Evolutionary conservation across 2,113 vertebrate genomes (phyloP), one percentile per base, ranked within the genome.

Genomic region (Eleginops maclovinus): DNA sequence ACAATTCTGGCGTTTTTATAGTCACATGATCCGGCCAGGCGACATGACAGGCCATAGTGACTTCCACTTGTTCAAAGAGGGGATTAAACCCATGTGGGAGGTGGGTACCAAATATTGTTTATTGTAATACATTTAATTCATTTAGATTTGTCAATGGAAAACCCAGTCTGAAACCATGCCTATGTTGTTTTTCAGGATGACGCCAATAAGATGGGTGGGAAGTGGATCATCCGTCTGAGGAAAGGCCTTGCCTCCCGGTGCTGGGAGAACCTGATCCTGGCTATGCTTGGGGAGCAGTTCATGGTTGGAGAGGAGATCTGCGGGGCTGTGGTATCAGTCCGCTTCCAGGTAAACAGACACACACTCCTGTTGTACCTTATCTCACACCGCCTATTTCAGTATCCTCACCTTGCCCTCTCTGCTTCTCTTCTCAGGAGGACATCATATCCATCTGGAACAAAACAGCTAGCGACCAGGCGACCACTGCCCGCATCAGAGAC

Each of bases 401-500:
- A 78, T 49, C 26, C 73, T 89, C 64, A 90, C 28, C 64, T 61
- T 65, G 58, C 72, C 51, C 79, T 70, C 16, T 77, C 50, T 36
- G 59, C 66, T 51, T 85, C 24, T 60, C 21, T n/a, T 62, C 2
- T 28, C 81, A 96, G 95, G 95, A 96, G 86, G 95, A 96, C 77
- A 96, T 96, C 1, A 95, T 96, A 60, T 96, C 95, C 58, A 96
- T 96, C 84, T 96, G 95, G 95, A 96, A 96, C 89, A 96, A 96
- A 88, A 96, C 95, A 0, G 95, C 95, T 1, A 94, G 94, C 36
- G 95, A 96, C 88, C 95, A 95, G 88, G 87, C 93, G 2, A 96
- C 95, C 80, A 95, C 94, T 1, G 92, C 94, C 68, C 94, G 95
- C 40, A 96, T 96, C 85, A 92, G 95, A 89, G 95, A 96, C 89